A percentile compares a stretch with the other conserved stretches of the same genome.
Evolutionary conservation across 2,888 invertebrate species (phyloP).

Genomic region (Coelogynopora nodosa): DNA sequence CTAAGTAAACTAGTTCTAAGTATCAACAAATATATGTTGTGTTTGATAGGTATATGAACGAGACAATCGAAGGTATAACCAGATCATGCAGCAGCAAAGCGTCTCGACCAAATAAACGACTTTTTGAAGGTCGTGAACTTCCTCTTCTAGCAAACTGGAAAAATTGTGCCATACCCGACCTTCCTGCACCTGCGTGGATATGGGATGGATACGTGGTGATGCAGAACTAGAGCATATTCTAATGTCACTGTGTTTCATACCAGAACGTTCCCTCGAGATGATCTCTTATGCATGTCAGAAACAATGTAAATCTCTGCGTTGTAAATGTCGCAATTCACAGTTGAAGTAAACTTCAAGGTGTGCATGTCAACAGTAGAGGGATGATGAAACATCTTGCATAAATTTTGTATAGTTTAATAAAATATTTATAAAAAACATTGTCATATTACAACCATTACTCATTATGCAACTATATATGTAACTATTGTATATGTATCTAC

Average conservation of each 20-base stretch:
- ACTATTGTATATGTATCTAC: background rate
- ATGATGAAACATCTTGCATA: slow-evolving; percentile 12
- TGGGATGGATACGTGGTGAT: slow-evolving; percentile 4
- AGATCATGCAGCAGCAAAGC: no score
- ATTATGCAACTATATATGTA: slow-evolving; percentile 18
- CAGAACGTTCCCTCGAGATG: background rate
- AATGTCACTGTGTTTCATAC: background rate
- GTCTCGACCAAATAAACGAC: no score
- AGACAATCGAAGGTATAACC: no score
- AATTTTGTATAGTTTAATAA: slow-evolving; percentile 9
- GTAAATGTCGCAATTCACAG: background rate
- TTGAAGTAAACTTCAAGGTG: background rate
- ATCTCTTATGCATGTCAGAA: slow-evolving; percentile 19
- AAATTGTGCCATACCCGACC: background rate
- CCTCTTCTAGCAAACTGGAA: no score
- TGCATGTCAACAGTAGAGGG: slow-evolving; percentile 2
- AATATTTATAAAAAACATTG: slow-evolving; percentile 6
- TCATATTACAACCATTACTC: slow-evolving; percentile 12
- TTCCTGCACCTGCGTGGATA: background rate
- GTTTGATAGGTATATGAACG: no score
- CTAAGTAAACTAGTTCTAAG: no score
- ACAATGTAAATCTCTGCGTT: slow-evolving; percentile 1
- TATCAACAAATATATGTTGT: no score
- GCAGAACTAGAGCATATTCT: background rate
- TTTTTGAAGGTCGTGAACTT: no score